Conservation (phyloP, 37 sponge, comb jelly and placozoan species). For the Agelas oroides region DNA sequence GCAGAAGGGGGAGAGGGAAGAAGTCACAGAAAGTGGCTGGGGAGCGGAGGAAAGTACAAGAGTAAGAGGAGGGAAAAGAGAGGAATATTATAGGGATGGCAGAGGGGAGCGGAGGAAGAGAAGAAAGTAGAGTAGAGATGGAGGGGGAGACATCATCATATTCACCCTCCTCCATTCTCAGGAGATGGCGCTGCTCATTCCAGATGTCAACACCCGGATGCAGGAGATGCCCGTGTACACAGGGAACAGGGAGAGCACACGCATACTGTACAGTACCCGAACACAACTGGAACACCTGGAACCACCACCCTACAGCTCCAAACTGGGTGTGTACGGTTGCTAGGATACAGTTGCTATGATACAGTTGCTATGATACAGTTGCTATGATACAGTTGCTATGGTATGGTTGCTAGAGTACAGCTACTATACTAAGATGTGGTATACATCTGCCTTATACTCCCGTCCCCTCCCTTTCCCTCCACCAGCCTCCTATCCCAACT, state of each 20-base stretch:
- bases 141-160: neutral
- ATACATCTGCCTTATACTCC: no score
- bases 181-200: conserved; percentile 74
- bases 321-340: neutral
- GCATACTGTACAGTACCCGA: conserved; percentile 23
- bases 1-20: neutral
- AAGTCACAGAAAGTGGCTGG: neutral
- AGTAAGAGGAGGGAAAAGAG: neutral
- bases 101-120: neutral
- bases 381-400: no score
- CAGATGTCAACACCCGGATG: conserved; percentile 49
- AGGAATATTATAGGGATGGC: neutral
- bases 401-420: no score
- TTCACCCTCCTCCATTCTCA: neutral
- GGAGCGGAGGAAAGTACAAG: neutral
- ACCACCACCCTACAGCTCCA: conserved; percentile 20
- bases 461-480: no score
- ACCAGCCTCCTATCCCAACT: no score
- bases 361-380: no score
- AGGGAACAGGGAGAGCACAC: conserved; percentile 36
- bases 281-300: conserved; percentile 13
- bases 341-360: no score
- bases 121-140: neutral
- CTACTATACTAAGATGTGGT: no score
- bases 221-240: conserved; percentile 64